A percentile compares a stretch with the other conserved stretches of the same genome.
Conservation (phyloP, 1,140 invertebrate species). For the Macrotrachela quadricornifera region DNA sequence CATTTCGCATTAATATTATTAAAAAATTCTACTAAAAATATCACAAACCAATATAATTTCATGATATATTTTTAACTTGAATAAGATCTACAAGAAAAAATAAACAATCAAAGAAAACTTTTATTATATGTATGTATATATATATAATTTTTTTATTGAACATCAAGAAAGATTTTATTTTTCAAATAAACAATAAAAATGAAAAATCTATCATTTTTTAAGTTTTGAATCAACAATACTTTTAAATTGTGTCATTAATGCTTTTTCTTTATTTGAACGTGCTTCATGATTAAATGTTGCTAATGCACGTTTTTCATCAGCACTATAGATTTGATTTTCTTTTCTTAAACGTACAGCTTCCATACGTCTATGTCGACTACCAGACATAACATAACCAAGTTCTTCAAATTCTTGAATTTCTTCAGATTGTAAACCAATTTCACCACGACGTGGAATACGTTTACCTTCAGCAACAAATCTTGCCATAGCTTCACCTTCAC, state of each 20-base stretch:
- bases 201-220: too few relatives aligned
- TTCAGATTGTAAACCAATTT: conserved; percentile 87
- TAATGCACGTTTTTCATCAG: conserved; percentile 88
- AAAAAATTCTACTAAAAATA: too few relatives aligned
- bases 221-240: background rate
- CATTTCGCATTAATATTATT: too few relatives aligned
- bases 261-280: conserved; percentile 71
- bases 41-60: too few relatives aligned
- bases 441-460: conserved; percentile 83
- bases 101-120: too few relatives aligned
- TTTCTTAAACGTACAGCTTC: conserved; percentile 96
- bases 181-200: too few relatives aligned
- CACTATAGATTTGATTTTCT: conserved; percentile 98
- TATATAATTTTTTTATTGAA: too few relatives aligned
- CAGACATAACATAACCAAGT: conserved; percentile 92
- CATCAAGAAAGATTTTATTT: too few relatives aligned
- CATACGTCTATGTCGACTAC: conserved; percentile 92
- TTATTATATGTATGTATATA: too few relatives aligned
- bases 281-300: conserved; percentile 97
- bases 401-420: conserved; percentile 79
- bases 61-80: too few relatives aligned
- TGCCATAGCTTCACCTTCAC: conserved; percentile 91
- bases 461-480: conserved; percentile 95
- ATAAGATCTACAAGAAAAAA: too few relatives aligned
- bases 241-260: conserved; percentile 8